Evolutionary conservation across 2,113 vertebrate genomes (phyloP).

Genomic region (Sinosuthora webbiana): DNA sequence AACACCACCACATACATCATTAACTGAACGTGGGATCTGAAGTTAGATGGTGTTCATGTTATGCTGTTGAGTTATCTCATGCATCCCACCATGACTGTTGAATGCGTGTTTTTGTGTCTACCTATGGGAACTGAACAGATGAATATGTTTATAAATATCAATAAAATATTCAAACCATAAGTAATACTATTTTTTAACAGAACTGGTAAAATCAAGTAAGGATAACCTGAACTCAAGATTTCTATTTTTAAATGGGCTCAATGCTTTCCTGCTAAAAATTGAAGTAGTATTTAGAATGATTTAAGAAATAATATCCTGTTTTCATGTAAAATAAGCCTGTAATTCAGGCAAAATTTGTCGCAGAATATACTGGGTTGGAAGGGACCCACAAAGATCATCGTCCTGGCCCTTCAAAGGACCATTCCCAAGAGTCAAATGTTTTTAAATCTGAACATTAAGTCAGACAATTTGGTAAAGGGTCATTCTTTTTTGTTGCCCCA

Average conservation of each 20-base stretch:
- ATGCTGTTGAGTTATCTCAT: rapidly evolving
- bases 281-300: background rate
- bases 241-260: constrained; percentile 25
- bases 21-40: background rate
- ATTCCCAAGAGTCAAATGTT: background rate
- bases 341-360: constrained; percentile 3
- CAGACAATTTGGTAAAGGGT: background rate
- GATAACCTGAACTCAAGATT: background rate
- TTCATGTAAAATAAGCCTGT: background rate
- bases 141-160: background rate
- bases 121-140: background rate
- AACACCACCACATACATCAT: background rate
- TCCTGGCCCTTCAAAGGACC: background rate
- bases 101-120: background rate
- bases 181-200: background rate
- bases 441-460: constrained; percentile 13
- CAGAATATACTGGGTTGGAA: background rate
- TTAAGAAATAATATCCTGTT: constrained; percentile 7
- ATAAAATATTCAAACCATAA: background rate
- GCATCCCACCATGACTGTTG: background rate
- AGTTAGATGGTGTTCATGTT: background rate
- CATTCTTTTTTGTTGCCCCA: background rate
- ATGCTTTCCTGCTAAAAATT: constrained; percentile 21
- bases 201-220: background rate
- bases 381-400: background rate